Conservation (phyloP, 2,888 invertebrate species). For the Ectemnius continuus region DNA sequence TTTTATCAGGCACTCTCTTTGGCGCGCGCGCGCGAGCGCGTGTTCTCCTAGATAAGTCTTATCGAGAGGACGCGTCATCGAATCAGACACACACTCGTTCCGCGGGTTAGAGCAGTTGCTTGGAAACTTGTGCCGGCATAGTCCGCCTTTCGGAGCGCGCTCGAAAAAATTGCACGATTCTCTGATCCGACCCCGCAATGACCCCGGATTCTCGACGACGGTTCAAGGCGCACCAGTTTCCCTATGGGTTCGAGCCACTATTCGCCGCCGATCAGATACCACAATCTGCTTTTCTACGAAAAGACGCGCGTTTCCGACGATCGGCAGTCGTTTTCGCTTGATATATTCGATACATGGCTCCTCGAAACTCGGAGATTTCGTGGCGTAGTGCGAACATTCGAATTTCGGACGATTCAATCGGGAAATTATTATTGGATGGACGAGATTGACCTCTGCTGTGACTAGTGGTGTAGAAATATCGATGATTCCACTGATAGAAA, state of each 20-base stretch:
- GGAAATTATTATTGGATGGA: no score
- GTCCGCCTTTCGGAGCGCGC: constrained; percentile 27
- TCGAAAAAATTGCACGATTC: no score
- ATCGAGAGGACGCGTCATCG: constrained; percentile 5
- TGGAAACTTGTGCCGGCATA: not conserved
- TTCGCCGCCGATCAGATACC: not conserved
- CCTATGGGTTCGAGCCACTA: not conserved
- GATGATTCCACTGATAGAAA: no score
- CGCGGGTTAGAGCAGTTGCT: not conserved
- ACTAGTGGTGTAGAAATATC: no score
- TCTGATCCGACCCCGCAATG: not conserved
- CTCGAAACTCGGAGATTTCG: no score
- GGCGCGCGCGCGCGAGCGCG: not conserved
- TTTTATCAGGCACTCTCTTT: not conserved
- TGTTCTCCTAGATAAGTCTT: constrained; percentile 2
- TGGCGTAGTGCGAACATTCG: no score
- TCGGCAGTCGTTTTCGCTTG: not conserved
- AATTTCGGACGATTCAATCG: no score
- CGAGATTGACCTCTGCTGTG: no score
- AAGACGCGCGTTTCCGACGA: not conserved
- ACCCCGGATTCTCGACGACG: not conserved
- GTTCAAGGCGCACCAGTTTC: not conserved
- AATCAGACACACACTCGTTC: not conserved
- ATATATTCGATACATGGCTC: no score
- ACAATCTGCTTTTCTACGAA: not conserved